Base-by-base conservation (phyloP, 2,113 vertebrate species). In the Hiodon tergisus region DNA sequence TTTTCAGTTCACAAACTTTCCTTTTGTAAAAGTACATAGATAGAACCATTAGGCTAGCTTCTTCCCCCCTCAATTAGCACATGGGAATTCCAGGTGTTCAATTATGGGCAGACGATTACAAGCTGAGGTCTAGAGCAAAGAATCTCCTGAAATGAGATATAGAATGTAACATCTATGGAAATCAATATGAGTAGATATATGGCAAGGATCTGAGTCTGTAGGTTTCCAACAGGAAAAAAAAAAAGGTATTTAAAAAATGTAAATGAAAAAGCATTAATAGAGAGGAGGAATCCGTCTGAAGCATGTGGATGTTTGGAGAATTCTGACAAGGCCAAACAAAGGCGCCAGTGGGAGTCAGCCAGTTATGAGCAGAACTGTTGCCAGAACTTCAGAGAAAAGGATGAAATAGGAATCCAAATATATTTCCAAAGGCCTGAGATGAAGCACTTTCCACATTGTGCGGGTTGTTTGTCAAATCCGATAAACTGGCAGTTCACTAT, bases 231-330 rank as follows among this genome's bases (percentile, higher is more conserved):
- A 85, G 82, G 81, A 72, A 63, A 70, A 95, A 92, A 94, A 94
- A 95, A 89, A 87, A 86, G 81, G 85, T 83, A 92, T 92, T 96
- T 96, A 92, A 11, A 59, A 90, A 97, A 92, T 85, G 85, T 96
- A 95, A 97, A 98, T 94, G 98, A 95, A 92, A 86, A 90, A 88
- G 89, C 91, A 95, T 97, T 96, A 97, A 98, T 93, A 94, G 95
- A 94, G 95, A 98, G 96, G 92, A 94, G 76, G 87, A 77, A 86
- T 94, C 94, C 86, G 97, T 98, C 87, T 87, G 83, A 92, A 91
- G 91, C 94, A 97, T 92, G 95, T 90, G 95, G 92, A 90, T 94
- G 96, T 95, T 92, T 93, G 85, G 93, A 89, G 94, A 96, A 98
- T 96, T 94, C 88, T 76, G 79, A 75, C 77, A 80, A 83, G 79